phyloP scores from a whole-genome alignment of 2,888 invertebrate genomes.

The Agrotis clavis region DNA sequence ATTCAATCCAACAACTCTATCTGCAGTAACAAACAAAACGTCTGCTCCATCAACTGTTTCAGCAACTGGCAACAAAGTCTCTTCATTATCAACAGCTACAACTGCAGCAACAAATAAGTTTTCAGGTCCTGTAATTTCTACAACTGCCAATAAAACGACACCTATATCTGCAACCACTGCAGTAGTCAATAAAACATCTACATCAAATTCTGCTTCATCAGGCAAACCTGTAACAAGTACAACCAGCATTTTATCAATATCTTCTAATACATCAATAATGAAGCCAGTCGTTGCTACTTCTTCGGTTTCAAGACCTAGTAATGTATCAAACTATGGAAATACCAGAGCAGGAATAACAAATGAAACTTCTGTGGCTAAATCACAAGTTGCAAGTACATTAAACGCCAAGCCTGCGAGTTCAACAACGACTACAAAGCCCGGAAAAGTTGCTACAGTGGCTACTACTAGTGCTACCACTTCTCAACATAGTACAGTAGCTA shows the following conservation, averaged over 20 bases:
- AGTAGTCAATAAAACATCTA: conserved; percentile 12
- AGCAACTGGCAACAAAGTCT: conserved; percentile 14
- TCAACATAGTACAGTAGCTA: conserved; percentile 27
- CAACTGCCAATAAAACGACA: conserved; percentile 18
- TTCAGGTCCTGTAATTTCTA: neutral
- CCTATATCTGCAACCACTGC: conserved; percentile 1
- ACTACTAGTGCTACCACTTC: conserved; percentile 43
- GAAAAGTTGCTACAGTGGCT: conserved; percentile 30
- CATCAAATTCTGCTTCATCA: conserved; percentile 40
- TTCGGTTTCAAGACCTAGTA: conserved; percentile 21
- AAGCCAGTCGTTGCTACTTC: conserved; percentile 10
- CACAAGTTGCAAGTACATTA: conserved; percentile 38
- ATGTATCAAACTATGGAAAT: conserved; percentile 41
- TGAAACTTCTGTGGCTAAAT: conserved; percentile 26
- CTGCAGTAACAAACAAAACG: conserved; percentile 7
- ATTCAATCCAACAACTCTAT: neutral
- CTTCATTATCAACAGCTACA: conserved; percentile 1
- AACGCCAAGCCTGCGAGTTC: conserved; percentile 28
- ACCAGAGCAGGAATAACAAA: conserved; percentile 23
- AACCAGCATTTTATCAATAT: conserved; percentile 10
- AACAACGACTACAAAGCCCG: conserved; percentile 35
- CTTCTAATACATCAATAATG: conserved; percentile 17
- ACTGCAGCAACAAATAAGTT: conserved; percentile 22
- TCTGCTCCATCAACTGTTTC: neutral
- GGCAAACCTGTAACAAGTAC: conserved; percentile 40